These are phyloP conservation scores for Oscheius sp. DNA, from an alignment of 2,888 invertebrate genomes.

Conservation along the genomic window DNA sequence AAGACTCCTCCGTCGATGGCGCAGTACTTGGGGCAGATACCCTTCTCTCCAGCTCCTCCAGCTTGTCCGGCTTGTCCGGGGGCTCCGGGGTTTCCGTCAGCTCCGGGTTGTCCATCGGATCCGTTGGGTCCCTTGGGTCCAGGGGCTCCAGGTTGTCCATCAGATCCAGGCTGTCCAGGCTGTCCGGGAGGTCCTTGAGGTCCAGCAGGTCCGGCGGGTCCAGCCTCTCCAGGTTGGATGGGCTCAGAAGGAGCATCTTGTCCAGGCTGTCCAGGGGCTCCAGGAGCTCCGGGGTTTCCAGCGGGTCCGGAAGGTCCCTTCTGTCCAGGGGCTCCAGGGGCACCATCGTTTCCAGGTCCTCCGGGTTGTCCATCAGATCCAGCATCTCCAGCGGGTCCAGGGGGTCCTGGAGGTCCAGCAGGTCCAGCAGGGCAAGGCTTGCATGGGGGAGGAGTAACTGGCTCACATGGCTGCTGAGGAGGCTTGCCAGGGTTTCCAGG, in stretches of 20 bases:
- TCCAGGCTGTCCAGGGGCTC: slow-evolving; percentile 63
- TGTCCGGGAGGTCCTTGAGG: slow-evolving; percentile 58
- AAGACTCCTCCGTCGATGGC: slow-evolving; percentile 63
- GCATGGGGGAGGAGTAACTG: slow-evolving; percentile 62
- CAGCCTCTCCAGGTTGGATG: slow-evolving; percentile 57
- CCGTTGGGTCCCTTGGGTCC: slow-evolving; percentile 65
- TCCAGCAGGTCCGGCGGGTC: slow-evolving; percentile 58
- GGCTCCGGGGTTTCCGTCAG: slow-evolving; percentile 38
- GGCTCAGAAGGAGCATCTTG: slow-evolving; percentile 55
- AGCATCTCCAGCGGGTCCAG: slow-evolving; percentile 53
- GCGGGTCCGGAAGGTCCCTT: slow-evolving; percentile 57
- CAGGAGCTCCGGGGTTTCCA: slow-evolving; percentile 58
- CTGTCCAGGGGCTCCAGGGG: slow-evolving; percentile 57
- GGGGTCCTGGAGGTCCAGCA: slow-evolving; percentile 57
- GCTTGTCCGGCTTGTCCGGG: slow-evolving; percentile 29
- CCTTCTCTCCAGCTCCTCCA: slow-evolving; percentile 32
- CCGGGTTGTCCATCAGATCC: slow-evolving; percentile 50
- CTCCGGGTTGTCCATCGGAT: slow-evolving; percentile 58
- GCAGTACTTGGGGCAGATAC: slow-evolving; percentile 40
- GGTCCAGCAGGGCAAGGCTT: slow-evolving; percentile 61
- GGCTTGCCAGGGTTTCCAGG: slow-evolving; percentile 61
- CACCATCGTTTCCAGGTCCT: slow-evolving; percentile 50
- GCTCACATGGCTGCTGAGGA: slow-evolving; percentile 63
- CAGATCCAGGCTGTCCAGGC: slow-evolving; percentile 54
- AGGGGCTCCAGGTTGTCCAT: slow-evolving; percentile 53